Conservation (phyloP, 2,888 invertebrate genomes). For the Chironomus tentans region DNA sequence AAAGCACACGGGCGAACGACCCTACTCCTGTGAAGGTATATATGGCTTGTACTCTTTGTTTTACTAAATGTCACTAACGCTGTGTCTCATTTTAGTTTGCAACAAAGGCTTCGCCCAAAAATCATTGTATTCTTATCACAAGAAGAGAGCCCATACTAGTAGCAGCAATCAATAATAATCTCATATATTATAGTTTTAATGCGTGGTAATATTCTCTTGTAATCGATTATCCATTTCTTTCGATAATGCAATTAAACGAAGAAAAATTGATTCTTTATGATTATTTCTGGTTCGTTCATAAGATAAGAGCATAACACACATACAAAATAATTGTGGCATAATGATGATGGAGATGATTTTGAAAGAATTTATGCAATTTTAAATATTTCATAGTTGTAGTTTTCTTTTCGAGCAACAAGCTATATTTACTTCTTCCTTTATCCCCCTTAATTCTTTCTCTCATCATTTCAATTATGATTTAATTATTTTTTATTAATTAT, state of each 20-base stretch:
- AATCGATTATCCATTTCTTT: constrained; percentile 10
- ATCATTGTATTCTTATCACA: constrained; percentile 19
- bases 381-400: background rate
- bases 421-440: too few species aligned
- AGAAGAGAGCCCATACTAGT: constrained; percentile 23
- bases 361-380: background rate
- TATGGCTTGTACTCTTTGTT: too few species aligned
- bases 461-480: too few species aligned
- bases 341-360: background rate
- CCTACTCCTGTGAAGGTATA: constrained; percentile 14
- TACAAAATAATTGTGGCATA: background rate
- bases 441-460: too few species aligned
- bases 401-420: background rate
- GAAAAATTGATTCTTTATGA: background rate
- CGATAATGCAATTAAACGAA: constrained; percentile 1
- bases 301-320: background rate
- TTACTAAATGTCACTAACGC: background rate
- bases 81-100: constrained; percentile 10
- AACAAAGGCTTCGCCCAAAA: constrained; percentile 26
- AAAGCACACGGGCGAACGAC: constrained; percentile 17
- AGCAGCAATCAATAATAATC: constrained; percentile 22
- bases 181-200: constrained; percentile 14
- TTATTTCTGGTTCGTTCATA: background rate
- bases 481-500: too few species aligned
- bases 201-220: constrained; percentile 4